phyloP scores from a whole-genome alignment of 53 echinoderm and acorn worm species.

The Paelopatides confundens region DNA sequence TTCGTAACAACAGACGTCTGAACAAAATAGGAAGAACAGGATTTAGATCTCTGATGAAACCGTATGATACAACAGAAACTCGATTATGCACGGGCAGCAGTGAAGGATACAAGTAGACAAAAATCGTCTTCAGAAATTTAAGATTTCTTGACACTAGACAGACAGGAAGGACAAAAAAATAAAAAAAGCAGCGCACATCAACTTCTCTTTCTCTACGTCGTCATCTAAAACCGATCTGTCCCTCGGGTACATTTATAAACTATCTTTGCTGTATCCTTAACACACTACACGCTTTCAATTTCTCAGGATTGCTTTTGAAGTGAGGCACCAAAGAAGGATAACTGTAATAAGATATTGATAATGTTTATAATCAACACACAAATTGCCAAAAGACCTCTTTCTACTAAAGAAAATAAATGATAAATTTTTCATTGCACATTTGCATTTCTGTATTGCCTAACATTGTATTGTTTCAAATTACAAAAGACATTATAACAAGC shows the following conservation, averaged over 20 bases:
- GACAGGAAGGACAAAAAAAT: not conserved
- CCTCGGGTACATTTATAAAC: not conserved
- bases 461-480: too few species aligned
- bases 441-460: too few species aligned
- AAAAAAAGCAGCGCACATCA: not conserved
- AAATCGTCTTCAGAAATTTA: not conserved
- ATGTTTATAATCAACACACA: not conserved
- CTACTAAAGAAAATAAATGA: too few species aligned
- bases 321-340: not conserved
- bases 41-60: too few species aligned
- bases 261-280: not conserved
- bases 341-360: not conserved
- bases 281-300: not conserved
- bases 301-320: not conserved
- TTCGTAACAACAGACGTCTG: too few species aligned
- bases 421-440: too few species aligned
- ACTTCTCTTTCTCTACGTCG: not conserved
- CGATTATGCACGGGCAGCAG: too few species aligned
- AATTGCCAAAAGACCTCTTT: too few species aligned
- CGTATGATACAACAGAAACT: too few species aligned
- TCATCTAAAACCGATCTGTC: not conserved
- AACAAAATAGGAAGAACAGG: too few species aligned
- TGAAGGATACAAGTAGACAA: not conserved
- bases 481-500: too few species aligned
- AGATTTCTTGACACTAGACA: not conserved